Base-by-base conservation (phyloP, 2,888 invertebrate species). In the Pristionchus arcanus region DNA sequence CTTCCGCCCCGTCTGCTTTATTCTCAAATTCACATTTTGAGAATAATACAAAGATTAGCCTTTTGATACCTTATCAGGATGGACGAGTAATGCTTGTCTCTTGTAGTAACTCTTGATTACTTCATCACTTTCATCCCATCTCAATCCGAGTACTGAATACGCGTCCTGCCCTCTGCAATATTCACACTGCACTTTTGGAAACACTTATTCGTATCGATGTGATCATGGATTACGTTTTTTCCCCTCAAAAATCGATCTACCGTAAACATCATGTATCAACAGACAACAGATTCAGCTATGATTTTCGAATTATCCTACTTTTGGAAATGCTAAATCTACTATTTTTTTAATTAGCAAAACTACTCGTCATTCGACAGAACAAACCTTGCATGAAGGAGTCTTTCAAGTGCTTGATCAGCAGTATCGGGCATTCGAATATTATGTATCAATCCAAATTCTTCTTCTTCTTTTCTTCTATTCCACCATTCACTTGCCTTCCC, bases 61-160 rank as follows among this genome's bases (percentile, higher is more conserved):
- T 28, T 2, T 53, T 21, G 19, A 21, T 49, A 95, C 96, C 95
- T 98, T 98, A 95, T 98, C 98, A 0, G 98, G 98, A 96, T 98
- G 98, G 66, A 98, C 98, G 68, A 98, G 96, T 94, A 98, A 97
- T 16, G 98, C 98, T 95, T 98, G 98, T 94, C 97, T 97, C 94
- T 98, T 97, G 96, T 98, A 98, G 96, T 98, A 98, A 94, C 97
- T 97, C 95, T 98, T 97, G 94, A 98, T 98, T 95, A 98, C 98
- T 93, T 98, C 98, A 95, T 98, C 98, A 25, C 97, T 97, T 95
- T 98, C 98, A 91, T 97, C 97, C 86, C 97, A 97, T 86, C 97
- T 97, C 7, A 98, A 97, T 63, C 98, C 98, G 93, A 98, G 96
- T 96, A 98, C 97, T 96, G 97, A 97, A 96, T 98, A 98, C 9